Evolutionary conservation across 92 coral and sea anemone species (phyloP).

Genomic region (Paragorgia papillata): DNA sequence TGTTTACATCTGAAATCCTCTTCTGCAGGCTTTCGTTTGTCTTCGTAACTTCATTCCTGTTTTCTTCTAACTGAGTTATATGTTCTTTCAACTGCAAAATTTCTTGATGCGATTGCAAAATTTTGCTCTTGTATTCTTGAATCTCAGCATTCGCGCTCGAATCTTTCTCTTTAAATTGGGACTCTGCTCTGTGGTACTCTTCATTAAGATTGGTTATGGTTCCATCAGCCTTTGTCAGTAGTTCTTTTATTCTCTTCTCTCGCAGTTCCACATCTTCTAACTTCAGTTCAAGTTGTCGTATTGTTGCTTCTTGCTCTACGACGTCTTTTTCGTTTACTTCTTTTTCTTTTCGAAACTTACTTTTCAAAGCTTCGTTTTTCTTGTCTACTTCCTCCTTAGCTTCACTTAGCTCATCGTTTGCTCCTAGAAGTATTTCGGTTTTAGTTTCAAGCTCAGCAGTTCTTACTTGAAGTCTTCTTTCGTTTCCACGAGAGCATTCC

Average conservation of each 20-base stretch:
- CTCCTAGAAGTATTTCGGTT: constrained; percentile 15
- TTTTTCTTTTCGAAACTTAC: neutral
- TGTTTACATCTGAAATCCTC: constrained; percentile 4
- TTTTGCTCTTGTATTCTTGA: neutral
- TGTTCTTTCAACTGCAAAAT: constrained; percentile 8
- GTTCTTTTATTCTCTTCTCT: constrained; percentile 5
- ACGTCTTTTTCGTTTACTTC: neutral
- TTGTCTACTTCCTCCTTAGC: neutral
- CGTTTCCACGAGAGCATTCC: constrained; percentile 6
- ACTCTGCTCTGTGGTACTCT: neutral
- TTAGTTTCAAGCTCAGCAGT: constrained; percentile 21
- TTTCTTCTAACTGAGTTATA: neutral
- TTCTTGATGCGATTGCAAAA: neutral
- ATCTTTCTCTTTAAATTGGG: constrained; percentile 1
- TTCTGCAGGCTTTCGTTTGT: constrained; percentile 9
- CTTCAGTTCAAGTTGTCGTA: constrained; percentile 24
- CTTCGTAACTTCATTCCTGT: neutral
- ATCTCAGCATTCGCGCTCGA: neutral
- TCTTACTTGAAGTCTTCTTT: constrained; percentile 1
- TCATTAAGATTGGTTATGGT: neutral
- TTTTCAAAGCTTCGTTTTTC: constrained; percentile 1
- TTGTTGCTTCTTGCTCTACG: constrained; percentile 4
- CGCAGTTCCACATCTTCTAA: constrained; percentile 3
- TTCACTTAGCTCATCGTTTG: constrained; percentile 18
- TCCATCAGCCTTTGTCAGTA: neutral